A percentile compares a stretch with the other conserved stretches of the same genome.
Conservation (phyloP, 2,797 vertebrate genomes). For the Hylomyscus alleni region DNA sequence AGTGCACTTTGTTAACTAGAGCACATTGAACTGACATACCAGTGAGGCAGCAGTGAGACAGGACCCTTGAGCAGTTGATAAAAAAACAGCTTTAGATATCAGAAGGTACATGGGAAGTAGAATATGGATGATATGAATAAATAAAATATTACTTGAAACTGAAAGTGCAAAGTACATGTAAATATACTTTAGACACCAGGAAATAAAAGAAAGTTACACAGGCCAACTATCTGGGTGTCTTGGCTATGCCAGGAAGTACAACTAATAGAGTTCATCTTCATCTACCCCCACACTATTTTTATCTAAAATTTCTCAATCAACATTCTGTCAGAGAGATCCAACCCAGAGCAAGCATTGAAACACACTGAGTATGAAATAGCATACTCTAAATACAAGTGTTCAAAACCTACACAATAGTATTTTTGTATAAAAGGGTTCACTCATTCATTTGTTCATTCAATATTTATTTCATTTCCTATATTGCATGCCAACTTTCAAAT, state of each 20-base stretch:
- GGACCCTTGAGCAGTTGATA: neutral
- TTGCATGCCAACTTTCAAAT: constrained; percentile 24
- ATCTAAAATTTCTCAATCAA: neutral
- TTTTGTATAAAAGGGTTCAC: neutral
- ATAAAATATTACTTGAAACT: neutral
- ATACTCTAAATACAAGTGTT: neutral
- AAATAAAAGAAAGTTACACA: neutral
- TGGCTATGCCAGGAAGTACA: neutral
- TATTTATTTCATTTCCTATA: neutral
- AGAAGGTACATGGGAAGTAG: neutral
- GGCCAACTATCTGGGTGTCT: neutral
- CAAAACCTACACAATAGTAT: neutral
- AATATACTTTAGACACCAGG: neutral
- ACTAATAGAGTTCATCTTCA: neutral
- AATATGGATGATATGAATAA: neutral
- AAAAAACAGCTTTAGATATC: neutral
- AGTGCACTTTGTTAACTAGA: neutral
- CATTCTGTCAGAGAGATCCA: neutral
- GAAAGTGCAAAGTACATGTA: neutral
- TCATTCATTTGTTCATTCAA: neutral
- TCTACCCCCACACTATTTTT: neutral
- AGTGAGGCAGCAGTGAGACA: neutral
- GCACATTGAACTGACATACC: neutral
- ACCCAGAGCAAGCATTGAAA: neutral
- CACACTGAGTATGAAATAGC: neutral